Evolutionary conservation across 2,113 vertebrate species (phyloP), one percentile per base, ranked within the genome.

Genomic region (Neomonachus schauinslandi): DNA sequence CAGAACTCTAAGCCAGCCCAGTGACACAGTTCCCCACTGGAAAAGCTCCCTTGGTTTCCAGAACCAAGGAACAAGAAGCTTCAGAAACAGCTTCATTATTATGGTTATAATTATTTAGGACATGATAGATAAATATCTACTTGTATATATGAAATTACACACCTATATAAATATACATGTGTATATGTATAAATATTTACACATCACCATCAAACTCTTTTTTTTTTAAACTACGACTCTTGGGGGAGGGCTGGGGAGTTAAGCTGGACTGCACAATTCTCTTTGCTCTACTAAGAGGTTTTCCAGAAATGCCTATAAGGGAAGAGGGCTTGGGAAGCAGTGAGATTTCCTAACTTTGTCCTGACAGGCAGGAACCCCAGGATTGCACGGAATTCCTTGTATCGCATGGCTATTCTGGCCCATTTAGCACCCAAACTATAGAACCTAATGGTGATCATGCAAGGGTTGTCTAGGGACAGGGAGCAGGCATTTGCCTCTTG

Each of bases 1-100:
- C 95, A 90, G 97, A 98, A 96, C 97, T 88, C 90, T 46, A 49
- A 82, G 93, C 95, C 96, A 95, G 97, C 97, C 85, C 96, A 71
- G 98, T 95, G 97, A 97, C 61, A 26, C 12, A 51, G 57, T 12
- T 91, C 89, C 96, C 63, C 46, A 63, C 8, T 36, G 53, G 8
- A 49, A 65, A 81, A 65, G 57, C 55, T 28, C n/a, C 72, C 39
- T 31, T 26, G 65, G 51, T 49, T 82, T 94, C 77, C 67, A 89
- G 84, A 95, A 71, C 11, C 46, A 46, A 53, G 51, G 82, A 76
- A 89, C 0, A 55, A 15, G 33, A 72, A 92, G 86, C 86, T 95
- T 86, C 51, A 63, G 61, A 89, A 94, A 86, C 14, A 92, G 77
- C 69, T 72, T 79, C 42, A n/a, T 46, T 55, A 81, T 5, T 26